Evolutionary conservation across 2,797 vertebrate genomes (phyloP).

Genomic region (Tokudaia tokunoshimensis): DNA sequence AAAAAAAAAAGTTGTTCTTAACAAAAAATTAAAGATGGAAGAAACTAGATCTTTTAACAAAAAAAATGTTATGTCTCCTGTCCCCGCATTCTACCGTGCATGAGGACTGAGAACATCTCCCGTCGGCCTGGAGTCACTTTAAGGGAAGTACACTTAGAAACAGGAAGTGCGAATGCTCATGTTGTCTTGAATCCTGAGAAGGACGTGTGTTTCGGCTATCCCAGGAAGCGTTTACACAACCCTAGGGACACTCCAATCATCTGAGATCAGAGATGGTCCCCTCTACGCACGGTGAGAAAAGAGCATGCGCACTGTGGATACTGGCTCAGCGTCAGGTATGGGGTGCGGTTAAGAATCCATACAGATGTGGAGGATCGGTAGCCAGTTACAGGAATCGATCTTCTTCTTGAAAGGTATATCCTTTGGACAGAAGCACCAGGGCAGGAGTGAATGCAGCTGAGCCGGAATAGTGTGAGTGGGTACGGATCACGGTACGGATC

Average conservation of each 20-base stretch:
- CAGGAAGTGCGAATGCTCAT: neutral
- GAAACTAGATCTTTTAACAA: neutral
- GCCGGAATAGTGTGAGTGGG: neutral
- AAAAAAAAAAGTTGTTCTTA: neutral
- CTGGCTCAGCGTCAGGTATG: neutral
- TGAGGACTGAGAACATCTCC: neutral
- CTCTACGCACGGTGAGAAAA: neutral
- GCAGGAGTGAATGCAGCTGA: neutral
- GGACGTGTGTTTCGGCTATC: neutral
- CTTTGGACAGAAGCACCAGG: neutral
- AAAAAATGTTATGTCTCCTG: neutral
- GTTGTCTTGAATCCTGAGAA: neutral
- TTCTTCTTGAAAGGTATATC: neutral
- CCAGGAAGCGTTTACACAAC: neutral
- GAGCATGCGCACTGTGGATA: neutral
- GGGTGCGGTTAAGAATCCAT: neutral
- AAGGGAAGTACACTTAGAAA: constrained; percentile 9
- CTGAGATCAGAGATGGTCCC: neutral
- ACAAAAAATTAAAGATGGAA: neutral
- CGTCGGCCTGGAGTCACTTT: neutral
- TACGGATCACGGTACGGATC: too few species aligned
- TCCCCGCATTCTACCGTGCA: neutral
- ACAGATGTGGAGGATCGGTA: neutral
- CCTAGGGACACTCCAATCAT: neutral
- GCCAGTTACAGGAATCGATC: neutral